These are phyloP conservation scores for Keiferia lycopersicella DNA, from an alignment of 2,888 invertebrate species.

Conservation along the genomic window DNA sequence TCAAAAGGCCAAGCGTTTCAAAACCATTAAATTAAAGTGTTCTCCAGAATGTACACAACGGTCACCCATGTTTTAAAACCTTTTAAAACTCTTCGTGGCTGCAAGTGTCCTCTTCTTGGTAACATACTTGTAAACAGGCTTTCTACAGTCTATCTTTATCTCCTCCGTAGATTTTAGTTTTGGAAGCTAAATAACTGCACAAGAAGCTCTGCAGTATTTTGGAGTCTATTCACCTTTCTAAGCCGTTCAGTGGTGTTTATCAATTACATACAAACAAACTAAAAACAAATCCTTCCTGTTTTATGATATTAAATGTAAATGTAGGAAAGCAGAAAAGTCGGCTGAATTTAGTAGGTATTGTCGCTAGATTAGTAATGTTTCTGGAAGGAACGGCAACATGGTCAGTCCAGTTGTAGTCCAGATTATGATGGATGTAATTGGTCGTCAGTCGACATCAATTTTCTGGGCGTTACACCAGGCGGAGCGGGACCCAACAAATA, in stretches of 20 bases:
- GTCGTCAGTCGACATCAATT: constrained; percentile 2
- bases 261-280: no score
- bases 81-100: neutral
- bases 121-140: no score
- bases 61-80: constrained; percentile 1
- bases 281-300: no score
- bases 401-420: neutral
- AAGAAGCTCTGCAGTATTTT: no score
- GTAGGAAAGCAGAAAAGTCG: no score
- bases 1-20: constrained; percentile 4
- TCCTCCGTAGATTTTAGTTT: no score
- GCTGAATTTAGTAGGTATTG: no score
- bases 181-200: no score
- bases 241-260: no score
- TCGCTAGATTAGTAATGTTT: neutral
- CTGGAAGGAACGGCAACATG: neutral
- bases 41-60: neutral
- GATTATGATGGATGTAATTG: constrained; percentile 6
- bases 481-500: neutral
- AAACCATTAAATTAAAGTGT: neutral
- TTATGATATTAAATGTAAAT: no score
- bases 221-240: no score
- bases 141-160: no score
- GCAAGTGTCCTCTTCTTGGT: constrained; percentile 3
- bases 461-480: neutral